These are phyloP conservation scores for Xerus rutilus DNA, from an alignment of 2,797 vertebrate species.

Conservation along the genomic window DNA sequence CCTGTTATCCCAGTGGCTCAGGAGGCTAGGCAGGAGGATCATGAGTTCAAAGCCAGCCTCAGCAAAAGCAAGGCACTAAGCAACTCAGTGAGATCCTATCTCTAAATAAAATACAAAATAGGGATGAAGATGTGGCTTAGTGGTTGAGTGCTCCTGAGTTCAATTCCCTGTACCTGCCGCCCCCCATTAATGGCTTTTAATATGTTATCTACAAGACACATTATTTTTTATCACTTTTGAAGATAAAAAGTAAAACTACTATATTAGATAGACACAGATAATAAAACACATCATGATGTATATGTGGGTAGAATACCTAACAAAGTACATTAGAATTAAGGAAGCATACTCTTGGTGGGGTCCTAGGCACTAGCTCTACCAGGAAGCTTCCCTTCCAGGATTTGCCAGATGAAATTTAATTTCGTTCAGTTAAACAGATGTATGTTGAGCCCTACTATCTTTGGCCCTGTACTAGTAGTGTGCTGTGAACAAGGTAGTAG, in stretches of 20 bases:
- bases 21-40: no score
- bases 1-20: no score
- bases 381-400: not conserved
- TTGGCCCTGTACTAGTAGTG: not conserved
- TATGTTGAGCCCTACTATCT: not conserved
- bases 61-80: no score
- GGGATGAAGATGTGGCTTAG: no score
- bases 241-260: not conserved
- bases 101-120: no score
- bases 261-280: not conserved
- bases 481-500: not conserved
- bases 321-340: not conserved
- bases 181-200: not conserved
- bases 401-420: not conserved
- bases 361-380: not conserved
- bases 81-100: no score
- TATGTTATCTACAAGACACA: not conserved
- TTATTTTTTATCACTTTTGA: not conserved
- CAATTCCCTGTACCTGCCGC: no score
- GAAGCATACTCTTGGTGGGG: not conserved
- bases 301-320: fast-evolving
- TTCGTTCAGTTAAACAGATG: not conserved
- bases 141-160: no score
- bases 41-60: no score
- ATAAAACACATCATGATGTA: not conserved